Percentiles rank a stretch among this genome's conserved stretches.
Evolutionary conservation across 1,140 invertebrate species (phyloP).

Genomic region (Trachymyrmex cornetzi): DNA sequence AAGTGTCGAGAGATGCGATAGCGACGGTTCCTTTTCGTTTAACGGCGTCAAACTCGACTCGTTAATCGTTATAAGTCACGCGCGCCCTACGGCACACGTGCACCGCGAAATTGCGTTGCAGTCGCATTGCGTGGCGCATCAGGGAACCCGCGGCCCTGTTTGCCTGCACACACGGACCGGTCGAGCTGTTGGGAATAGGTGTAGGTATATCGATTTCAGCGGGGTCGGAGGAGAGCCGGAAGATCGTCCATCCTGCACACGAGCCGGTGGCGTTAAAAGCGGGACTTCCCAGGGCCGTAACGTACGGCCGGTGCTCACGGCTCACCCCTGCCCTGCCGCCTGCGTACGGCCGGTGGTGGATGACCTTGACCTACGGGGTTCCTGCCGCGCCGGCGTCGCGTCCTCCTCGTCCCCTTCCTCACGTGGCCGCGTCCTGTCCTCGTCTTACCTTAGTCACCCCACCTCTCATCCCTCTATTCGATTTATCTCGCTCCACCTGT

Average conservation of each 20-base stretch:
- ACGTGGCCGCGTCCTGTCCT: not conserved
- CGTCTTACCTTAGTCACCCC: not conserved
- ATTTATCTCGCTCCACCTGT: constrained; percentile 47
- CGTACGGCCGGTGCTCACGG: constrained; percentile 36
- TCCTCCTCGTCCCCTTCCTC: constrained; percentile 73
- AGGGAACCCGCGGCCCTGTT: constrained; percentile 28
- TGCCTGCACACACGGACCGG: constrained; percentile 37
- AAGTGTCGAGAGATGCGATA: no score
- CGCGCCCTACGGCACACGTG: constrained; percentile 7
- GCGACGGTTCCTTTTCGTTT: not conserved
- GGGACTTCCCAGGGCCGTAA: constrained; percentile 75
- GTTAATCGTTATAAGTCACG: not conserved
- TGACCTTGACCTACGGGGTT: constrained; percentile 85
- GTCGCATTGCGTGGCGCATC: constrained; percentile 45
- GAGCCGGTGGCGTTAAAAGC: constrained; percentile 57
- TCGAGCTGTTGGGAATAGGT: constrained; percentile 73
- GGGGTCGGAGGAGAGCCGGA: constrained; percentile 54
- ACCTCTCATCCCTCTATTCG: not conserved
- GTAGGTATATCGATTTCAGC: constrained; percentile 87
- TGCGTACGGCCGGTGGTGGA: constrained; percentile 76
- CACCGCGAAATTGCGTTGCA: constrained; percentile 27
- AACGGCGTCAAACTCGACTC: not conserved
- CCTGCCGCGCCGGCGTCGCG: constrained; percentile 85
- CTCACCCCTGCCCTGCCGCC: not conserved
- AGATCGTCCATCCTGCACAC: constrained; percentile 84